Evolutionary conservation across 2,797 vertebrate genomes (phyloP).

Genomic region (Microctenopoma lineatum): DNA sequence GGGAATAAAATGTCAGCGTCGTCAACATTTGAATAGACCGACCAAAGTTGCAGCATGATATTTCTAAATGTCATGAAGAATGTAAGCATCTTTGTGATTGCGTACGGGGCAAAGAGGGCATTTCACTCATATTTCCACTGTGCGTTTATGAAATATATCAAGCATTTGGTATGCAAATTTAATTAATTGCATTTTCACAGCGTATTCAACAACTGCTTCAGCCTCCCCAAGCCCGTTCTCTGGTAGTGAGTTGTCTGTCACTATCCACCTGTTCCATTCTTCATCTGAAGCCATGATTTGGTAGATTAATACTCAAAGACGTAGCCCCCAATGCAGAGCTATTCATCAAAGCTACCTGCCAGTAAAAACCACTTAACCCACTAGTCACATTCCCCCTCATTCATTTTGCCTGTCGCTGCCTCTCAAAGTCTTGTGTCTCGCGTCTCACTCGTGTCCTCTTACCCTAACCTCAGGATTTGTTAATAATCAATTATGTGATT

Average conservation of each 20-base stretch:
- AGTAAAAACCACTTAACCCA: conserved; percentile 62
- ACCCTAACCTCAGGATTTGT: conserved; percentile 69
- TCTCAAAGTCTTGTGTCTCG: conserved; percentile 51
- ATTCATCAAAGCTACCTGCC: conserved; percentile 81
- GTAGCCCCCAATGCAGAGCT: conserved; percentile 68
- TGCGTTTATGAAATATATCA: conserved; percentile 36
- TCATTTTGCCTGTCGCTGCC: conserved; percentile 66
- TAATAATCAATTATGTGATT: conserved; percentile 83
- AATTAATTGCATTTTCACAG: conserved; percentile 55
- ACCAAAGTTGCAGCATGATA: conserved; percentile 60
- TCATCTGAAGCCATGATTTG: conserved; percentile 76
- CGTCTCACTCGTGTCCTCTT: conserved; percentile 56
- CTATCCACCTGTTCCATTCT: conserved; percentile 57
- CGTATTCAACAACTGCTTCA: conserved; percentile 55
- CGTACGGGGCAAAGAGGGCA: conserved; percentile 50
- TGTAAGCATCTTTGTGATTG: conserved; percentile 57
- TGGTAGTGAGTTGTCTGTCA: conserved; percentile 24
- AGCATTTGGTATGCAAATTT: conserved; percentile 48
- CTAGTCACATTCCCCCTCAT: conserved; percentile 66
- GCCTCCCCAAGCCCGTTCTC: conserved; percentile 37
- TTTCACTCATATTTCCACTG: conserved; percentile 41
- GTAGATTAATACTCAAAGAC: conserved; percentile 79
- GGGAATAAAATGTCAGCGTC: conserved; percentile 67
- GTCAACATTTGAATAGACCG: conserved; percentile 62
- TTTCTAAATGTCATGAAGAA: conserved; percentile 73